phyloP scores from a whole-genome alignment of 2,113 vertebrate genomes.

The Cromileptes altivelis region DNA sequence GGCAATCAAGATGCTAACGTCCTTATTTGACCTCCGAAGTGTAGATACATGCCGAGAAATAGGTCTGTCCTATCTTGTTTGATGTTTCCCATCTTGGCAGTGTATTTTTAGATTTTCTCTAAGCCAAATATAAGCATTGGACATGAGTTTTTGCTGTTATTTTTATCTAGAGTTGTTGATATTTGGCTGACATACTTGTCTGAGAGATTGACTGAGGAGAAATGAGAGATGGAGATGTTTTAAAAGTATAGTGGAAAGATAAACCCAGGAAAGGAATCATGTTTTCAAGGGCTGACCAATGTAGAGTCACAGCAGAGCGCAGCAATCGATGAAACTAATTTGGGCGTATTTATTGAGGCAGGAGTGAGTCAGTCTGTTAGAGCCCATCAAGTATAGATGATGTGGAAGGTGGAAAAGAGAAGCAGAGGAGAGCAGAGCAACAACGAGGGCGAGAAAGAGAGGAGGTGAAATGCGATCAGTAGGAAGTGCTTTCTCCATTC shows the following conservation, averaged over 20 bases:
- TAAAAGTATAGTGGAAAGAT: constrained; percentile 5
- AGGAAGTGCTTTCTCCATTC: constrained; percentile 46
- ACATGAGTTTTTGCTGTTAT: constrained; percentile 1
- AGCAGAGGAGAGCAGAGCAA: constrained; percentile 17
- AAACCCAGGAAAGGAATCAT: constrained; percentile 31
- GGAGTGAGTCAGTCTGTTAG: constrained; percentile 41
- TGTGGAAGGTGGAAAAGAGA: constrained; percentile 19
- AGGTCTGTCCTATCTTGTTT: constrained; percentile 13
- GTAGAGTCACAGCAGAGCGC: constrained; percentile 36
- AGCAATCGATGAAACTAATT: constrained; percentile 63
- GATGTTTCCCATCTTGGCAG: constrained; percentile 13
- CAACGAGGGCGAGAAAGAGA: constrained; percentile 28
- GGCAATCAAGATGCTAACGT: constrained; percentile 6
- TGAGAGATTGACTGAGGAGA: constrained; percentile 15
- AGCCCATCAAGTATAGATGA: constrained; percentile 40
- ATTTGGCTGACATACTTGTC: background rate
- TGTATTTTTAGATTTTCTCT: background rate
- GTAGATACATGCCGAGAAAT: constrained; percentile 19
- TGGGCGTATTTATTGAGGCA: constrained; percentile 50
- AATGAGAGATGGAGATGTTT: constrained; percentile 26
- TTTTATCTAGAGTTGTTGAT: background rate
- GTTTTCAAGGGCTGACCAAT: constrained; percentile 21
- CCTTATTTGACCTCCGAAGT: constrained; percentile 35
- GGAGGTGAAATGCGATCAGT: constrained; percentile 60
- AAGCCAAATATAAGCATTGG: background rate